Base-by-base conservation (phyloP, 2,888 invertebrate species). In the Plebejus anna region DNA sequence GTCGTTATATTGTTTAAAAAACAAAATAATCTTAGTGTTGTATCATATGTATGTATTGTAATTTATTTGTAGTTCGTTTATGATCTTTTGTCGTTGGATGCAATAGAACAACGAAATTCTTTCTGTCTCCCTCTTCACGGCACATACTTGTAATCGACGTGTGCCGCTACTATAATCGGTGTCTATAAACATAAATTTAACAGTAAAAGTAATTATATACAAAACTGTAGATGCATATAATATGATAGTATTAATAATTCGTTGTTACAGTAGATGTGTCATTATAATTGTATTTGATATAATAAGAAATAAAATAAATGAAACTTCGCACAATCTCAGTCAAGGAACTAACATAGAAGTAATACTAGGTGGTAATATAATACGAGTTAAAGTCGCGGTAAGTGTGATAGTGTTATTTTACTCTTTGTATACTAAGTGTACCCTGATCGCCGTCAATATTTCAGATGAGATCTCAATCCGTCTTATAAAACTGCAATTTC, bases 251-350 rank as follows among this genome's bases (percentile, higher is more conserved):
- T 81, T 83, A 83, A 84, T 81, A 82, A 86, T 86, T 87, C 81
- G 86, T 88, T 89, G 88, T 91, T 89, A 87, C 86, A 84, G 90
- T 92, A 92, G 92, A 84, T 85, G 87, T 90, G 88, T 91, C 90
- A 88, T 89, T 89, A 84, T 83, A 81, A 81, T 82, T 82, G 83
- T 84, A 83, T 82, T 80, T 83, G 78, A 82, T 84, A 88, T 82
- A 82, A 86, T 87, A 87, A 85, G 84, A 82, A 85, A 85, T 83
- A 87, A 86, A 87, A 86, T 84, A 88, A 90, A 89, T 85, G 88
- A 90, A 90, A 88, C 84, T 88, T 92, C 93, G 94, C 94, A 94
- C 94, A 94, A 94, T 89, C 87, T 85, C 88, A 91, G 82, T 90
- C 90, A 90, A 89, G 87, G 87, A 90, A 91, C 86, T 92, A 91